Evolutionary conservation across 2,113 vertebrate species (phyloP).

Genomic region (Addax nasomaculatus): DNA sequence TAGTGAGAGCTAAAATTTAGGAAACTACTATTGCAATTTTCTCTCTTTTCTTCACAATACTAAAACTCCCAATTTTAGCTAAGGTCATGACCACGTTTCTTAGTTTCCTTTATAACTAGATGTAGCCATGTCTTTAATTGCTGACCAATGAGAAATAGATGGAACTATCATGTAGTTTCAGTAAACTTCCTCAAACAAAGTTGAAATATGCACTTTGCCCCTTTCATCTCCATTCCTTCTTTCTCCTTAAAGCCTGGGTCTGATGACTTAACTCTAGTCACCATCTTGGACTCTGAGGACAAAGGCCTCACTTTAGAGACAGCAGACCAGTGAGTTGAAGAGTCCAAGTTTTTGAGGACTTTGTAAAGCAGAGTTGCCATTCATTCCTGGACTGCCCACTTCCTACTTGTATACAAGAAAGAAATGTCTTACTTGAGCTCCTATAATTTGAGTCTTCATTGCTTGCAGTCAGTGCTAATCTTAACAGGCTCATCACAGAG

Average conservation of each 20-base stretch:
- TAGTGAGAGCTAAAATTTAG: not conserved
- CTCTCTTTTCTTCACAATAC: not conserved
- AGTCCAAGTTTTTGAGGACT: not conserved
- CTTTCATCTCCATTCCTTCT: not conserved
- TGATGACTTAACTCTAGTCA: not conserved
- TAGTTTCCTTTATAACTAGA: not conserved
- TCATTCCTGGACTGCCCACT: not conserved
- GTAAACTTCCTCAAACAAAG: not conserved
- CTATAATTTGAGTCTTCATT: not conserved
- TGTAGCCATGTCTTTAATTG: not conserved
- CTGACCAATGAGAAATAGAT: not conserved
- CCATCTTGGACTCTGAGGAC: not conserved
- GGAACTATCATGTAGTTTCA: not conserved
- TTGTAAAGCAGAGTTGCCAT: not conserved
- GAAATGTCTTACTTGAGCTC: not conserved
- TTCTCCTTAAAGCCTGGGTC: not conserved
- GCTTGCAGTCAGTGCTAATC: not conserved
- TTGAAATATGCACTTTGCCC: not conserved
- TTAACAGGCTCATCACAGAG: not conserved
- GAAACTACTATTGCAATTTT: not conserved
- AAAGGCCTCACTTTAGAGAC: not conserved
- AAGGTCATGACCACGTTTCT: not conserved
- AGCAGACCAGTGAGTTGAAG: not conserved
- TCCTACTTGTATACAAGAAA: not conserved
- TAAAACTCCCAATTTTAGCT: not conserved